Conservation (phyloP, 53 echinoderm and acorn worm species). For the Echinarachnius parma region DNA sequence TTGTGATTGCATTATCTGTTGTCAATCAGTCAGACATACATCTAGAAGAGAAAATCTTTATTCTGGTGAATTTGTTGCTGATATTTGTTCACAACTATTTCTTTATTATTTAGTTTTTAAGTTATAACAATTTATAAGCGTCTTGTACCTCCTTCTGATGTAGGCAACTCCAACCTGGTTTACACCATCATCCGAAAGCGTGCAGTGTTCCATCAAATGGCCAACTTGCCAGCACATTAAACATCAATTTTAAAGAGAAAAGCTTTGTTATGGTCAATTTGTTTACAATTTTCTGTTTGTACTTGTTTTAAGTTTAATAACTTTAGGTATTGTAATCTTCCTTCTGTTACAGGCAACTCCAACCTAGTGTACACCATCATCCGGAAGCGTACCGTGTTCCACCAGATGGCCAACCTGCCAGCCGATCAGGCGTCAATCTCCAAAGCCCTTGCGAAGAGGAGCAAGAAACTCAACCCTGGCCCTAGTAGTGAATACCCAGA, state of each 20-base stretch:
- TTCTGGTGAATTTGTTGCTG: no score
- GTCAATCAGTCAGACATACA: no score
- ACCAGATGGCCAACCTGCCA: slow-evolving; percentile 94
- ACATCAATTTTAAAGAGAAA: no score
- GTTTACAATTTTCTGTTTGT: no score
- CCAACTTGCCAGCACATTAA: not conserved
- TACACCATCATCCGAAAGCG: slow-evolving; percentile 89
- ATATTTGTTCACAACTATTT: no score
- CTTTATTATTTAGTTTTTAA: no score
- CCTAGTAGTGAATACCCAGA: slow-evolving; percentile 65
- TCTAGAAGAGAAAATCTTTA: no score
- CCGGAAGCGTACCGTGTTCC: slow-evolving; percentile 96
- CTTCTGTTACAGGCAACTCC: slow-evolving; percentile 71
- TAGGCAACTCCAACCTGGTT: slow-evolving; percentile 95
- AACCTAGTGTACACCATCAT: slow-evolving; percentile 99
- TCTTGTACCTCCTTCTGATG: not conserved
- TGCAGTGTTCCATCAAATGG: slow-evolving; percentile 85
- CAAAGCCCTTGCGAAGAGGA: slow-evolving; percentile 80
- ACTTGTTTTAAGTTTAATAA: no score
- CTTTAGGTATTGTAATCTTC: no score
- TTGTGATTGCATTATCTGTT: no score
- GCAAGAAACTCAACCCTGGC: slow-evolving; percentile 71
- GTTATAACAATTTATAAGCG: no score
- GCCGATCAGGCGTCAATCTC: slow-evolving; percentile 82
- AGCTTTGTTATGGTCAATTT: no score